Conservation (phyloP, 2,797 vertebrate species). For the Danio albolineatus region DNA sequence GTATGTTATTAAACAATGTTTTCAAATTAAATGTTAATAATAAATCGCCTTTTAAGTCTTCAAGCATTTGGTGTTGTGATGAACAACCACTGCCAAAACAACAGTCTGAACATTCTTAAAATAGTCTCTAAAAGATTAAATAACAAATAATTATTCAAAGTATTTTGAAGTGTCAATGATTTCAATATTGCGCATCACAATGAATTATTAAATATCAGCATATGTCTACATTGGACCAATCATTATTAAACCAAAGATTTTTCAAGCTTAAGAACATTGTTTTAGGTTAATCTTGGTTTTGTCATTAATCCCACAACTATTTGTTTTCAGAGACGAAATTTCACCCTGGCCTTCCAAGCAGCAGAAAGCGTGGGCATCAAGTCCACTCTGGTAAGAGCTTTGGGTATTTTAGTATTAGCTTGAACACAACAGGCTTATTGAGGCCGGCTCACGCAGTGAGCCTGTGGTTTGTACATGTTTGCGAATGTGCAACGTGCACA, state of each 20-base stretch:
- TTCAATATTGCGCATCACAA: too few species aligned
- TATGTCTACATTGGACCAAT: too few species aligned
- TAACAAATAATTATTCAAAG: too few species aligned
- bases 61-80: too few species aligned
- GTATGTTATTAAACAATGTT: too few species aligned
- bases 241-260: not conserved
- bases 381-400: conserved; percentile 90
- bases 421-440: not conserved
- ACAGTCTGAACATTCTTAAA: too few species aligned
- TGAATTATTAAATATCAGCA: too few species aligned
- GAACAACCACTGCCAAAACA: too few species aligned
- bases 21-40: too few species aligned
- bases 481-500: not conserved
- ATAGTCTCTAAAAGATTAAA: too few species aligned
- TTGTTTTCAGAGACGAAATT: conserved; percentile 89
- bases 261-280: not conserved
- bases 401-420: not conserved
- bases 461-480: conserved; percentile 10
- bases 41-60: too few species aligned
- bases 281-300: conserved; percentile 27
- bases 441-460: not conserved
- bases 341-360: conserved; percentile 95
- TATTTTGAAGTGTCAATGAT: too few species aligned
- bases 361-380: conserved; percentile 98
- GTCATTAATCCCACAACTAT: conserved; percentile 22